Evolutionary conservation across 2,113 vertebrate species (phyloP), one percentile per base, ranked within the genome.

Genomic region (Lophius piscatorius): DNA sequence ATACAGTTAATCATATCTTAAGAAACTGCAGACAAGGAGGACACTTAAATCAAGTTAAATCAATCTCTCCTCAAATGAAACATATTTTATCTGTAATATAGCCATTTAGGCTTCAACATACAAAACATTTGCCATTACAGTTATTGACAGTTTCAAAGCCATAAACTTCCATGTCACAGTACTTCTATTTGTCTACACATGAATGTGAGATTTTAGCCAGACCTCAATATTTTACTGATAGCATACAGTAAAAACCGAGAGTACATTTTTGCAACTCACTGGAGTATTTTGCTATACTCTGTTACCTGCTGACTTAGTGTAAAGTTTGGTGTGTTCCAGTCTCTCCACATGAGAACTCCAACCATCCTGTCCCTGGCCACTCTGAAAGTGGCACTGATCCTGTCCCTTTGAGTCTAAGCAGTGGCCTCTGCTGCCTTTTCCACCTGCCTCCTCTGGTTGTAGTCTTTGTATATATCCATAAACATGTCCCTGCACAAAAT

Each of bases 401-500:
- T 3, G 38, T 24, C 42, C 20, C 48, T 2, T 18, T 26, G 12
- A 3, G 2, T 36, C 42, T 80, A 80, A 0, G 33, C 56, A 0
- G 8, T 17, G 12, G 46, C 23, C 50, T 14, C 51, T 0, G 45
- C 59, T 2, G 34, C 63, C 42, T 34, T 50, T 55, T 17, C 4
- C 3, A 13, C 42, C 50, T 20, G 58, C 62, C 63, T 75, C 61
- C 76, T 79, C 38, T 62, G 51, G 60, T 88, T 87, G 74, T 93
- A 92, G 24, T 49, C 14, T 1, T 87, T 69, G 74, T 92, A 92
- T 56, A 92, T 66, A 2, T 90, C 80, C 39, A 92, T 81, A 73
- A 97, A 96, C 84, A 96, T 92, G 64, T 93, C 91, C 24, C 35
- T 82, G 89, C 95, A 97, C 6, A 84, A 1, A 9, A 97, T 90